phyloP scores from a whole-genome alignment of 2,888 invertebrate species.

The Drosophila monieri region DNA sequence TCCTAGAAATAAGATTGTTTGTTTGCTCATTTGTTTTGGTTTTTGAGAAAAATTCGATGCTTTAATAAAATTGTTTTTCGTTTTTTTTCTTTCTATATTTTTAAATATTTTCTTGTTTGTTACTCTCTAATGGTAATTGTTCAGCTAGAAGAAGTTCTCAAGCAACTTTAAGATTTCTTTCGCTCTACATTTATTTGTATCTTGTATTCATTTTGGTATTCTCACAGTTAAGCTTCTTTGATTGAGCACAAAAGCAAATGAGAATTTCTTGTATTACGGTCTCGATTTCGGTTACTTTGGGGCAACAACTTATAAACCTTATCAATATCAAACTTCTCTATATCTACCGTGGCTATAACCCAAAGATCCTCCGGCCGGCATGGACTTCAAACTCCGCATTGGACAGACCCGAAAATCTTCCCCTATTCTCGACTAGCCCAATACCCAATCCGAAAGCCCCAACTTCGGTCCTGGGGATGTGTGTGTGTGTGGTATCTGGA shows the following conservation, averaged over 20 bases:
- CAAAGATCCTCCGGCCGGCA: neutral
- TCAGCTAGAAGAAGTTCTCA: constrained; percentile 57
- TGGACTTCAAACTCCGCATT: constrained; percentile 44
- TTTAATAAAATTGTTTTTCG: constrained; percentile 61
- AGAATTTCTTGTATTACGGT: constrained; percentile 44
- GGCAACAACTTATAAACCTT: constrained; percentile 45
- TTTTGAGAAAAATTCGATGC: constrained; percentile 77
- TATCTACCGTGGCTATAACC: constrained; percentile 40
- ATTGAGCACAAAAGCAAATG: constrained; percentile 83
- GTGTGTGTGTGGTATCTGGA: constrained; percentile 15
- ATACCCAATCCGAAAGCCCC: constrained; percentile 41
- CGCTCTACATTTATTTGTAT: constrained; percentile 39
- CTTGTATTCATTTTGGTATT: constrained; percentile 69
- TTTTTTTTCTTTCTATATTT: constrained; percentile 31
- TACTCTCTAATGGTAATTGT: constrained; percentile 55
- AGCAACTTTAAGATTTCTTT: constrained; percentile 40
- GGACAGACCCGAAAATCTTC: constrained; percentile 80
- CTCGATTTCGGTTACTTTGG: constrained; percentile 11
- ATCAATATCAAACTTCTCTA: constrained; percentile 42
- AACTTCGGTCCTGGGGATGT: constrained; percentile 14
- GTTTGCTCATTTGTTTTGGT: constrained; percentile 56
- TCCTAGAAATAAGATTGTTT: constrained; percentile 71
- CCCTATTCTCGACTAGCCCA: constrained; percentile 80
- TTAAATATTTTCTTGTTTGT: constrained; percentile 36
- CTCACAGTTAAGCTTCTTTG: constrained; percentile 84